These are phyloP conservation scores for Sturnira hondurensis DNA, from an alignment of 2,113 vertebrate genomes.

Conservation along the genomic window DNA sequence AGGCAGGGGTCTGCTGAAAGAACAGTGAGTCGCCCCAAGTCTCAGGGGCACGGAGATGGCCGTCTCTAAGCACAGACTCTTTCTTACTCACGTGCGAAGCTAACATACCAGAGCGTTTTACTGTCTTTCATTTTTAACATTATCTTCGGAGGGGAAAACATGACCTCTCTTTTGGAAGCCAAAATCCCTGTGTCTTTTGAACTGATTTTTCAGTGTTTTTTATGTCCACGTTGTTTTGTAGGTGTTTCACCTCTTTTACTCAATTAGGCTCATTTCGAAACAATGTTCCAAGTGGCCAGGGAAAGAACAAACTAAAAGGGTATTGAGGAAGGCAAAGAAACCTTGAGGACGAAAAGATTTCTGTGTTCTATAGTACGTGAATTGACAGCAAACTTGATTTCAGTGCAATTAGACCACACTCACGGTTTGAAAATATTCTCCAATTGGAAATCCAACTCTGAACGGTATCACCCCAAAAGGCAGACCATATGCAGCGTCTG, in stretches of 20 bases:
- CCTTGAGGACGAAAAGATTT: background rate
- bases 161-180: background rate
- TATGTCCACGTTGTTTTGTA: background rate
- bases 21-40: background rate
- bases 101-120: background rate
- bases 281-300: background rate
- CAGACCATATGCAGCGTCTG: background rate
- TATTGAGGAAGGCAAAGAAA: background rate
- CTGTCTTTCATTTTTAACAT: background rate
- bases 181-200: background rate
- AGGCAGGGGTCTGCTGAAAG: background rate
- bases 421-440: background rate
- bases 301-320: background rate
- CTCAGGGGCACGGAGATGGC: background rate
- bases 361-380: background rate
- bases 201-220: background rate
- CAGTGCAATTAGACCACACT: background rate
- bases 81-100: background rate
- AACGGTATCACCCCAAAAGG: background rate
- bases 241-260: background rate
- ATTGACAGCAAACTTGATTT: background rate
- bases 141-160: background rate
- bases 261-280: background rate
- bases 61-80: background rate
- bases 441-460: background rate